Base-by-base conservation (phyloP, 2,888 invertebrate species). In the Drosophila vallismaia region DNA sequence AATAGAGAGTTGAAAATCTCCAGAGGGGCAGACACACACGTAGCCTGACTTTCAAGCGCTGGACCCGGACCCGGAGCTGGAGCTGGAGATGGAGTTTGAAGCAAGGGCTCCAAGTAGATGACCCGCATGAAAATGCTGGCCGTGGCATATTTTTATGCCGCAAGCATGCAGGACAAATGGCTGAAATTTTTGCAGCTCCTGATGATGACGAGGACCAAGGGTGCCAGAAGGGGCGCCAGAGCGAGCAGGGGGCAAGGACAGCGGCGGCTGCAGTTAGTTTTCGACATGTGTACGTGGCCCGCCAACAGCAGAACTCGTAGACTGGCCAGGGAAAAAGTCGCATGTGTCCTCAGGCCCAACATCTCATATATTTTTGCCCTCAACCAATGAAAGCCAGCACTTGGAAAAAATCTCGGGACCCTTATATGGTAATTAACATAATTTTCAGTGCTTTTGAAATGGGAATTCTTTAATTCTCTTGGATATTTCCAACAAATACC, bases 131-230 rank as follows among this genome's bases (percentile, higher is more conserved):
- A 89, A 89, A 85, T 87, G 82, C 77, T 86, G 84, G 86, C 83
- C 80, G 82, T 86, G 88, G 88, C 89, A 88, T 89, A 88, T 88
- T 88, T 88, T 84, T 88, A 86, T 86, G 85, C 88, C 89, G 82
- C 89, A 88, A 86, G 89, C 89, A 89, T 83, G 82, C 84, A 77
- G 82, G 78, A 86, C 89, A 86, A 88, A 86, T 87, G 88, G 79
- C 77, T 82, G 75, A 84, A 88, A 86, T 88, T 86, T 85, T 84
- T 84, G 84, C 80, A 76, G 73, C 77, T 79, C 73, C 73, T 66
- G 82, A 87, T 79, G 86, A 86, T 71, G 76, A 74, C 71, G 60
- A 49, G 50, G 59, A 40, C 46, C 26, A 36, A 53, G 55, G 52
- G 33, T 19, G 19, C 2, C 4, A 24, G 24, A 31, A 28, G 19